Base-by-base conservation (phyloP, 2,888 invertebrate species). In the Harpalus rubripes region DNA sequence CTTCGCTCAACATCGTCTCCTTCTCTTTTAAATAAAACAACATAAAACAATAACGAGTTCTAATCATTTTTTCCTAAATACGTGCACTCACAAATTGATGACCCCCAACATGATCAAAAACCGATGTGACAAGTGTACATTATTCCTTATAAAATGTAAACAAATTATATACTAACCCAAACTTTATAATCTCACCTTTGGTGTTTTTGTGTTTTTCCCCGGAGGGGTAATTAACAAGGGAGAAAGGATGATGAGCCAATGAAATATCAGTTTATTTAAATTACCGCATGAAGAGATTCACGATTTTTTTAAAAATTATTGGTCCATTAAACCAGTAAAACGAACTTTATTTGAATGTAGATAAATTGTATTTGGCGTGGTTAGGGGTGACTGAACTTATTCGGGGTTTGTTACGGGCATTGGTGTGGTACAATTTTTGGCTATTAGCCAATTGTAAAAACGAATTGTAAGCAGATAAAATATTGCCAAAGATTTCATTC, bases 381-480 rank as follows among this genome's bases (percentile, higher is more conserved):
- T 39, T 68, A 5, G n/a, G 68, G 68, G 68, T 68, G 68, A 68
- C 16, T 68, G 68, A 68, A 68, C 68, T 41, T 68, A 26, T 68
- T 68, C 15, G 39, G 68, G 68, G 68, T 41, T 41, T 68, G 26
- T 68, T 68, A 68, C 22, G 68, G 41, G 26, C 68, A 68, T 32
- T 68, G 32, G 68, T 32, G 68, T 4, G 68, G 32, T 68, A 68
- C 68, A 68, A 32, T 68, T 68, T 15, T 39, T 68, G 68, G 68
- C 68, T 68, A 41, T 15, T 68, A 68, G 68, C 68, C 68, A 68
- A n/a, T 26, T 39, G 32, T 15, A 41, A 68, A 68, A 39, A 68
- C 68, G 15, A 68, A 68, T 39, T 8, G 7, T 15, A 26, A 68
- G 41, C 8, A 10, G 15, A n/a, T 68, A 68, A 68, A 68, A 41